phyloP scores from a whole-genome alignment of 2,113 vertebrate genomes.

The Ciconia stormi region DNA sequence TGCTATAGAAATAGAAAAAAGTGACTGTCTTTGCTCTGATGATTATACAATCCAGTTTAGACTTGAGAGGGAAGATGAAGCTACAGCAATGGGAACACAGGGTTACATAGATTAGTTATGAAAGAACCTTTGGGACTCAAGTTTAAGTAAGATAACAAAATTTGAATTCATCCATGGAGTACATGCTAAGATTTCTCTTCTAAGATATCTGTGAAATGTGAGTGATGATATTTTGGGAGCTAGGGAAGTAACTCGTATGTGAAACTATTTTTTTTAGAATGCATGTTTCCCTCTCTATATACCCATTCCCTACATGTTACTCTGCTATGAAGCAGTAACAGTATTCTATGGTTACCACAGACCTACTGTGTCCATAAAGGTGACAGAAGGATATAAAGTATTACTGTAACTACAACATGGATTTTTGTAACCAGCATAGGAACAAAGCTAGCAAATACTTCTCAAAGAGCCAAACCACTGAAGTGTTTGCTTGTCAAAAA shows the following conservation, averaged over 20 bases:
- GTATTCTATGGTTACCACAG: background rate
- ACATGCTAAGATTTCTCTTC: background rate
- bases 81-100: background rate
- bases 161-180: background rate
- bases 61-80: background rate
- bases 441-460: background rate
- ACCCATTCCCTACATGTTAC: background rate
- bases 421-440: background rate
- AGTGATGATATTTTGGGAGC: background rate
- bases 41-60: background rate
- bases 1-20: background rate
- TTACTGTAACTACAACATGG: background rate
- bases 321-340: background rate
- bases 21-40: background rate
- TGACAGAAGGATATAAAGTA: background rate
- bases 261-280: background rate
- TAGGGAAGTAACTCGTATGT: background rate
- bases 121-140: background rate
- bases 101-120: background rate
- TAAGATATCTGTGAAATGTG: background rate
- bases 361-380: background rate
- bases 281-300: background rate
- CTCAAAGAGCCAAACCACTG: background rate
- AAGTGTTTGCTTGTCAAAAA: background rate
- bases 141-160: background rate